phyloP scores from a whole-genome alignment of 2,888 invertebrate genomes.

The Tipula lateralis region DNA sequence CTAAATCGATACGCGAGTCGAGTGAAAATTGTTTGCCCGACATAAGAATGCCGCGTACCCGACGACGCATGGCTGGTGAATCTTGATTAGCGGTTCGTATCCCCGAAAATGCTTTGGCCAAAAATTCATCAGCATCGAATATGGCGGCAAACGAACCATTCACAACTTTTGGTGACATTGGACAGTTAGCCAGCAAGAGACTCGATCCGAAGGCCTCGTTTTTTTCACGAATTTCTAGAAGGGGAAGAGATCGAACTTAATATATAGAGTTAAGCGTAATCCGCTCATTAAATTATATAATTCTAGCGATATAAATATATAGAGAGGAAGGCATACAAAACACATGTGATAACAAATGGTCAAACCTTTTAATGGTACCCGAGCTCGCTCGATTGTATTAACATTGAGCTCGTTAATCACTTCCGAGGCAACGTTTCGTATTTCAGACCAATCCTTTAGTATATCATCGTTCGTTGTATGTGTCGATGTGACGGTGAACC shows the following conservation, averaged over 20 bases:
- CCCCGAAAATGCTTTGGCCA: conserved; percentile 49
- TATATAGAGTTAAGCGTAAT: conserved; percentile 27
- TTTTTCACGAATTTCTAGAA: conserved; percentile 70
- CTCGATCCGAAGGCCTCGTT: conserved; percentile 91
- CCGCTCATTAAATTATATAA: not conserved
- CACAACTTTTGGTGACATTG: conserved; percentile 94
- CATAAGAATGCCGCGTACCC: conserved; percentile 83
- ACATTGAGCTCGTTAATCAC: conserved; percentile 63
- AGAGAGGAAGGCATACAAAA: not conserved
- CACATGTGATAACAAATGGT: not conserved
- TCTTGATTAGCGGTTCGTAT: conserved; percentile 48
- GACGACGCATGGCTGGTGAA: conserved; percentile 70
- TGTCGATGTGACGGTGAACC: conserved; percentile 88
- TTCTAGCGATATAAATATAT: conserved; percentile 12
- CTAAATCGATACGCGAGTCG: conserved; percentile 87
- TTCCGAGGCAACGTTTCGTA: conserved; percentile 65
- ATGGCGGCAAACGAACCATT: conserved; percentile 91
- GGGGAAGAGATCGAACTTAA: conserved; percentile 37
- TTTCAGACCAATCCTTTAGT: conserved; percentile 80
- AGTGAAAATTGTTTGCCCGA: conserved; percentile 86
- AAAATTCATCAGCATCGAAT: conserved; percentile 59
- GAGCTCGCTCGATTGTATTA: conserved; percentile 54
- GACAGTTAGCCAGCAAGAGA: conserved; percentile 86
- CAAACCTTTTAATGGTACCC: conserved; percentile 71
- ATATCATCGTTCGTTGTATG: conserved; percentile 75